These are phyloP conservation scores for Epistrophe grossulariae DNA, from an alignment of 2,888 invertebrate genomes.

Conservation along the genomic window DNA sequence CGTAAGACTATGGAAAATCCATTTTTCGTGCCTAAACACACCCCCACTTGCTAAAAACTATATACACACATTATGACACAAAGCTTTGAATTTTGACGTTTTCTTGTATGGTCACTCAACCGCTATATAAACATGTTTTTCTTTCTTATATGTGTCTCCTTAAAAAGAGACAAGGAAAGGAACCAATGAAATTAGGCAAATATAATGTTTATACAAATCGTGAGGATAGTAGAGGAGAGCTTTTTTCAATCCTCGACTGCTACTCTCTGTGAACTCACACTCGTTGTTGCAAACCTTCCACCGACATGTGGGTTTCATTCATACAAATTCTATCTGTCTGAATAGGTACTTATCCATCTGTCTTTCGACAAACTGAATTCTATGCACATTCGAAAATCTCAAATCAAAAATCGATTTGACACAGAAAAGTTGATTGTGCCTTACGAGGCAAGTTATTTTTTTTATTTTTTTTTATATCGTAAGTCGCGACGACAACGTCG, in stretches of 20 bases:
- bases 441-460: slow-evolving; percentile 27
- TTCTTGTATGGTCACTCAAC: slow-evolving; percentile 45
- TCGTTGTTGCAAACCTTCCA: slow-evolving; percentile 15
- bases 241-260: slow-evolving; percentile 17
- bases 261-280: neutral
- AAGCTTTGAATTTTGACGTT: slow-evolving; percentile 52
- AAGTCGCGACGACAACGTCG: slow-evolving; percentile 47
- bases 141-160: slow-evolving; percentile 15
- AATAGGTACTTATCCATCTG: neutral
- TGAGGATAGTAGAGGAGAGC: slow-evolving; percentile 44
- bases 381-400: slow-evolving; percentile 68
- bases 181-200: slow-evolving; percentile 60
- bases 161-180: slow-evolving; percentile 31
- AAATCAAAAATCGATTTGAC: slow-evolving; percentile 76
- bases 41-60: no score
- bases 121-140: slow-evolving; percentile 5
- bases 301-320: slow-evolving; percentile 33
- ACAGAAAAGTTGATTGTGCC: slow-evolving; percentile 58
- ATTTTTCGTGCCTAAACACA: slow-evolving; percentile 5
- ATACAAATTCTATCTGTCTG: slow-evolving; percentile 26
- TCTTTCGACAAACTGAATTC: slow-evolving; percentile 27
- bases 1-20: slow-evolving; percentile 32
- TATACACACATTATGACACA: slow-evolving; percentile 32
- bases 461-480: slow-evolving; percentile 34
- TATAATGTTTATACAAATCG: slow-evolving; percentile 37